A percentile compares a stretch with the other conserved stretches of the same genome.
Conservation (phyloP, 64 coral and sea anemone species). For the Pocillopora damicornis region DNA sequence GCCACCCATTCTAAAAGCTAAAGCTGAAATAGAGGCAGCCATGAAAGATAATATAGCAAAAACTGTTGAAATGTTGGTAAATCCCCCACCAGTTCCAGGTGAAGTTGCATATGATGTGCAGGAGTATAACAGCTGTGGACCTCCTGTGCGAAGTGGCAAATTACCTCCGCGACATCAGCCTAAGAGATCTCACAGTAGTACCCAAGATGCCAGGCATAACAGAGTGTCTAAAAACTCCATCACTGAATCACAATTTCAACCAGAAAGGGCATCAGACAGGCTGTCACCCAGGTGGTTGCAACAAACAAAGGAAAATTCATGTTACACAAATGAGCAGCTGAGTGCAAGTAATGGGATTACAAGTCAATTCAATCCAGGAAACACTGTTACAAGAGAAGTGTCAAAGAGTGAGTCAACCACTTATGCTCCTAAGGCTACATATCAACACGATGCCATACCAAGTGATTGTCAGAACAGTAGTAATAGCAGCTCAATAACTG, state of each 20-base stretch:
- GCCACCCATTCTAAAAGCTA: background rate
- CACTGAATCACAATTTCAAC: background rate
- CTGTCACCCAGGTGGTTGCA: background rate
- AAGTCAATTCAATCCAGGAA: background rate
- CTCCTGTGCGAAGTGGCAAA: background rate
- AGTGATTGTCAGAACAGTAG: background rate
- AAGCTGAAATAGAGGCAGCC: background rate
- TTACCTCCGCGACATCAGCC: background rate
- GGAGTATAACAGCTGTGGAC: background rate
- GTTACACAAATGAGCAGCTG: background rate
- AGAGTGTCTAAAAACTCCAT: background rate
- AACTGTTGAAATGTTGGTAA: background rate
- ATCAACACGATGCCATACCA: background rate
- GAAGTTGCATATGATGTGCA: background rate
- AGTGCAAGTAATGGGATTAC: background rate
- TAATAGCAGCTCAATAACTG: background rate
- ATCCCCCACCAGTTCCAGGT: constrained; percentile 31
- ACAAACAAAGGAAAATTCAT: background rate
- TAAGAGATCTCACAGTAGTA: background rate
- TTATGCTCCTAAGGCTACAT: background rate
- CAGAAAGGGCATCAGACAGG: background rate
- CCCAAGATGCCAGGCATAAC: background rate
- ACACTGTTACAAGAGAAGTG: background rate
- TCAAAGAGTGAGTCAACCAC: background rate
- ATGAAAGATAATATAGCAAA: background rate